These are phyloP conservation scores for Eristalis pertinax DNA, from an alignment of 2,888 invertebrate species.

Conservation along the genomic window DNA sequence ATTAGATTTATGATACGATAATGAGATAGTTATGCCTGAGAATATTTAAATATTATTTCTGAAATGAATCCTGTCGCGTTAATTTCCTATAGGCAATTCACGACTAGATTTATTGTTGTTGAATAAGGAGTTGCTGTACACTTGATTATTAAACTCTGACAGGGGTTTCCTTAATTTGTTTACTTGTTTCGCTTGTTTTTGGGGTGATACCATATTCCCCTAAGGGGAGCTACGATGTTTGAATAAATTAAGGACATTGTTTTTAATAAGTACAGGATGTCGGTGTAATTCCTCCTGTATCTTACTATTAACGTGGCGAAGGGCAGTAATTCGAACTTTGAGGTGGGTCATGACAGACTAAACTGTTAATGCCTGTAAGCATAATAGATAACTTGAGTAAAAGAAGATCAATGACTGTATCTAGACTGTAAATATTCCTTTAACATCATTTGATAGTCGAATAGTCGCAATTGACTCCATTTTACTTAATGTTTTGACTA, in stretches of 20 bases:
- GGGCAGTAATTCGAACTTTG: background rate
- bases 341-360: background rate
- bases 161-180: constrained; percentile 28
- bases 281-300: background rate
- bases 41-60: constrained; percentile 16
- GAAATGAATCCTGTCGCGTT: background rate
- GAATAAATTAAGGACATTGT: constrained; percentile 4
- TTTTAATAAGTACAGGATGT: background rate
- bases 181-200: background rate
- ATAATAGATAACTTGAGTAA: too few relatives aligned
- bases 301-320: background rate
- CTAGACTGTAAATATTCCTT: too few relatives aligned
- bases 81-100: constrained; percentile 14
- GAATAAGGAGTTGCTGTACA: background rate
- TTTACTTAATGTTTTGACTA: too few relatives aligned
- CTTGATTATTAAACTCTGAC: background rate
- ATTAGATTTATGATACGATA: constrained; percentile 37
- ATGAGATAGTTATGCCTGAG: constrained; percentile 8
- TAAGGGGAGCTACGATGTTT: background rate
- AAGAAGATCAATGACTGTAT: too few relatives aligned
- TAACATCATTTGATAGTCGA: too few relatives aligned
- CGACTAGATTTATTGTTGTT: constrained; percentile 11
- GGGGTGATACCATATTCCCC: background rate
- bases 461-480: too few relatives aligned
- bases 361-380: background rate